A percentile compares a stretch with the other conserved stretches of the same genome.
Evolutionary conservation across 92 coral and sea anemone species (phyloP).

Genomic region (Pocillopora meandrina): DNA sequence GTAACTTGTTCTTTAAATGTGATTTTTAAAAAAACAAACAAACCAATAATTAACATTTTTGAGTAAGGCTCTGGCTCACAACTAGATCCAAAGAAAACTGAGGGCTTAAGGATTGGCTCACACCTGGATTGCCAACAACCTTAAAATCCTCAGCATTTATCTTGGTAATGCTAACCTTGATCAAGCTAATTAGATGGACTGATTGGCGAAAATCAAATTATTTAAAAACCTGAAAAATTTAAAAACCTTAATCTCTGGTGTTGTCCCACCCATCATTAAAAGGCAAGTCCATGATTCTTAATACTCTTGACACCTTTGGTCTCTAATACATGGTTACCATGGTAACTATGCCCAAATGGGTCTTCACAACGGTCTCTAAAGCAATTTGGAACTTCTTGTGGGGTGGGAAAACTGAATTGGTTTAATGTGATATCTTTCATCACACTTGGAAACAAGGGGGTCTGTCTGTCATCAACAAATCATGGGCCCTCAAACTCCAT

Average conservation of each 20-base stretch:
- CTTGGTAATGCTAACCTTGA: slow-evolving; percentile 25
- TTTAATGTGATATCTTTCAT: background rate
- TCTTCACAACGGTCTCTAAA: slow-evolving; percentile 4
- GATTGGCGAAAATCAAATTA: background rate
- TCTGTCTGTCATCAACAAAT: background rate
- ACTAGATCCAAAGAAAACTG: background rate
- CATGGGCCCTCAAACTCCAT: slow-evolving; percentile 1
- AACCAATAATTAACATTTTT: background rate
- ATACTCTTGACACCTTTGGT: slow-evolving; percentile 28
- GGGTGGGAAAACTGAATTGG: slow-evolving; percentile 6
- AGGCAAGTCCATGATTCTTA: slow-evolving; percentile 39
- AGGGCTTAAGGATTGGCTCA: slow-evolving; percentile 5
- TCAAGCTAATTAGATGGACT: slow-evolving; percentile 14
- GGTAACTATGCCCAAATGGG: slow-evolving; percentile 11
- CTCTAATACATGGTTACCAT: slow-evolving; percentile 37
- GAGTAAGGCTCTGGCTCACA: background rate
- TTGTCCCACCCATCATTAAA: background rate
- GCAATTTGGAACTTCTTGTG: slow-evolving; percentile 11
- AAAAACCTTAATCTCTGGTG: slow-evolving; percentile 28
- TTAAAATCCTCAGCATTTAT: slow-evolving; percentile 26
- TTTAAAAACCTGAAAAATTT: too few species aligned
- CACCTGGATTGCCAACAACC: background rate
- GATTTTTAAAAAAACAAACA: too few species aligned
- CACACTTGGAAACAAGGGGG: background rate
- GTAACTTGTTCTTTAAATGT: too few species aligned